These are phyloP conservation scores for Hephaestus fuliginosus DNA, from an alignment of 2,797 vertebrate genomes.

Conservation along the genomic window DNA sequence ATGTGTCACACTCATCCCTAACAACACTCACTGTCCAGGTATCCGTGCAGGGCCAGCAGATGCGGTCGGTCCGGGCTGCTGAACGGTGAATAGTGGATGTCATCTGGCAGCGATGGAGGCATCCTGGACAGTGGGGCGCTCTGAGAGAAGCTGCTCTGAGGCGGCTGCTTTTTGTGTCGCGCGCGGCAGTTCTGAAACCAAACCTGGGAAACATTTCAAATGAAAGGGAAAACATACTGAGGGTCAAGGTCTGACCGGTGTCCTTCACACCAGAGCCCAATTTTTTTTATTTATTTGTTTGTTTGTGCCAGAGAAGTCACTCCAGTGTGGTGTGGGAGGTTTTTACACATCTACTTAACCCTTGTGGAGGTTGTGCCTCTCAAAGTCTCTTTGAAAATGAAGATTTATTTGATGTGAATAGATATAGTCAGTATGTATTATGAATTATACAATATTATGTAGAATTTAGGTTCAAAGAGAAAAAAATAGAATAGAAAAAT, in stretches of 20 bases:
- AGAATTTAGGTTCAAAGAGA: not conserved
- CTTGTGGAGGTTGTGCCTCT: not conserved
- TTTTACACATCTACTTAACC: not conserved
- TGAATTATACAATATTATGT: not conserved
- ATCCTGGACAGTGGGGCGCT: conserved; percentile 92
- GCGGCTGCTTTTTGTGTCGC: conserved; percentile 99
- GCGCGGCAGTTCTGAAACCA: conserved; percentile 99
- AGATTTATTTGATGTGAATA: not conserved
- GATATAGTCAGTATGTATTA: not conserved
- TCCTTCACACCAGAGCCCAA: not conserved
- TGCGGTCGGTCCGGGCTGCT: conserved; percentile 95
- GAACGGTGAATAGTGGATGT: conserved; percentile 96
- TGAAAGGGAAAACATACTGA: not conserved
- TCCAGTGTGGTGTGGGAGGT: not conserved
- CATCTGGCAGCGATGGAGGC: conserved; percentile 94
- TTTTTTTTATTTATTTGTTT: conserved; percentile 1
- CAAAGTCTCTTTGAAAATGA: not conserved
- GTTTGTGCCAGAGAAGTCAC: not conserved
- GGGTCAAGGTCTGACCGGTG: not conserved
- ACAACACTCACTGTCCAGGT: conserved; percentile 94
- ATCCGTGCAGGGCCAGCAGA: conserved; percentile 96
- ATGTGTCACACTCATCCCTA: not conserved
- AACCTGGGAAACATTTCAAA: conserved; percentile 87
- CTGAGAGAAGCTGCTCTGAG: conserved; percentile 91
- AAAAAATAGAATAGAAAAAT: not conserved